Evolutionary conservation across 2,113 vertebrate genomes (phyloP), one percentile per base, ranked within the genome.

Genomic region (Indicator indicator): DNA sequence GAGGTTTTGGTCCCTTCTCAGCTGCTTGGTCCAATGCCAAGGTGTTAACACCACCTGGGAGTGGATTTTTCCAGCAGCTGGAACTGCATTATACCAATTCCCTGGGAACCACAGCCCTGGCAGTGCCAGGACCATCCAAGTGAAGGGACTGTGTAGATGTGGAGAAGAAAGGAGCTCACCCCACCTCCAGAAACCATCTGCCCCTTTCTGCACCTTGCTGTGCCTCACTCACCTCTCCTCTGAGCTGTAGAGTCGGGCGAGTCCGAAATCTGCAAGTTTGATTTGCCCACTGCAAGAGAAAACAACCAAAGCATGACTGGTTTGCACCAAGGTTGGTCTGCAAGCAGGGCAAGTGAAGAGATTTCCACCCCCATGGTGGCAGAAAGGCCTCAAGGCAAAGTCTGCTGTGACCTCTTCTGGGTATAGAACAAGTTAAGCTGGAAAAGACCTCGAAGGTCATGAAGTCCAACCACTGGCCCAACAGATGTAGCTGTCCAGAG

Each of bases 191-290:
- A 12, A 91, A 46, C 4, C 85, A 33, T 16, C 36, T 19, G 54
- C 89, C 30, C 26, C 36, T 73, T 76, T 33, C 40, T 38, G 46
- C 33, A 14, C 9, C 6, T 14, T 1, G 0, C 62, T 79, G 36
- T 16, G 32, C 11, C 98, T 98, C 96, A 99, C 99, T 98, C 96
- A 99, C 99, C 99, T 99, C 97, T 99, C 99, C 95, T 99, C 99
- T 2, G 99, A 99, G 96, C 98, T 99, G 97, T 99, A 99, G 87
- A 99, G 99, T 52, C 99, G 99, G 88, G 99, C 99, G 76, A 99
- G 98, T 96, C 99, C 99, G 95, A 99, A 99, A 97, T 99, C 99
- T 76, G 99, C 99, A 82, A 99, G 97, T 95, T 99, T 99, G 96
- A 99, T 99, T 96, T 99, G 99, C 74, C 99, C 99, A 96, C 99